Percentiles rank a stretch among this genome's conserved stretches.
phyloP scores from a whole-genome alignment of 1,140 invertebrate genomes.

The Eumeta japonica region DNA sequence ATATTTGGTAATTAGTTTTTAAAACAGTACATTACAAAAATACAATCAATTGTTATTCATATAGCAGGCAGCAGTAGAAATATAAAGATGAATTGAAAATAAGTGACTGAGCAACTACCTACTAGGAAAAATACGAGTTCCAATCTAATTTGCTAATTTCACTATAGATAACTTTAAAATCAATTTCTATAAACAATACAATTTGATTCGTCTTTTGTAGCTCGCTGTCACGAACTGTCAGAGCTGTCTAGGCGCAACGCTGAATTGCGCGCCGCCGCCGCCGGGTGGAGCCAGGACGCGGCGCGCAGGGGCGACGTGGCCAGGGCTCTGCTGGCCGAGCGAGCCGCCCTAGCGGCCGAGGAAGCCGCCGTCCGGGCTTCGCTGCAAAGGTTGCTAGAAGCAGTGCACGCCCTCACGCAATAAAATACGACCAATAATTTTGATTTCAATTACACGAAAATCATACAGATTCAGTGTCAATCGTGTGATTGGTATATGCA shows the following conservation, averaged over 20 bases:
- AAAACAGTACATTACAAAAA: no score
- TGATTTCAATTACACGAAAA: not conserved
- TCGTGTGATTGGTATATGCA: no score
- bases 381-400: constrained; percentile 17
- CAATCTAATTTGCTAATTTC: no score
- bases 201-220: constrained; percentile 25
- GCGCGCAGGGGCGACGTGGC: constrained; percentile 32
- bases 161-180: no score
- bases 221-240: constrained; percentile 25
- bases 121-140: no score
- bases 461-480: no score
- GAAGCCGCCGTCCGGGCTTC: constrained; percentile 22
- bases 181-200: no score
- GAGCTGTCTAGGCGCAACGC: constrained; percentile 32
- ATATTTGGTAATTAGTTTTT: no score
- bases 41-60: no score
- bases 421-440: constrained; percentile 2
- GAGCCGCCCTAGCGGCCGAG: constrained; percentile 26
- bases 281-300: constrained; percentile 28
- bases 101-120: no score
- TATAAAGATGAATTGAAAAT: no score
- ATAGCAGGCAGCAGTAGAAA: no score
- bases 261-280: constrained; percentile 26
- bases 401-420: not conserved
- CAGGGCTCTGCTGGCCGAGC: constrained; percentile 29